Evolutionary conservation across 2,113 vertebrate species (phyloP).

Genomic region (Callospermophilus lateralis): DNA sequence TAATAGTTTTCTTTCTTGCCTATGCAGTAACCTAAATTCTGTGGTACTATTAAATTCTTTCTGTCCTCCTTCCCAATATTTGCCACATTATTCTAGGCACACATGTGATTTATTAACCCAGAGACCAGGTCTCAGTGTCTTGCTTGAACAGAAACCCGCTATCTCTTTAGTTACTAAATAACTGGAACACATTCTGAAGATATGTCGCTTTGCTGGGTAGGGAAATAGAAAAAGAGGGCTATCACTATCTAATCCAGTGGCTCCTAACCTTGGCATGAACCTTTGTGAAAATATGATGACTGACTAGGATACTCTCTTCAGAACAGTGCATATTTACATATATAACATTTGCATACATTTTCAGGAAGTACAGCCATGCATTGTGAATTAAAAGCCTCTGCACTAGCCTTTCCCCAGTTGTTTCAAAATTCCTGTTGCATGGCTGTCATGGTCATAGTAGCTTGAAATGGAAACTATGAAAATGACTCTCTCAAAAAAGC

Average conservation of each 20-base stretch:
- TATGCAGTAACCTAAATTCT: conserved; percentile 24
- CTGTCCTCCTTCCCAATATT: conserved; percentile 36
- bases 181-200: conserved; percentile 49
- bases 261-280: conserved; percentile 1
- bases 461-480: conserved; percentile 64
- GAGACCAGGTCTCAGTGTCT: conserved; percentile 50
- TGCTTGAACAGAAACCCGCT: conserved; percentile 51
- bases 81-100: conserved; percentile 52
- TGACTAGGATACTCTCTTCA: conserved; percentile 31
- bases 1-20: conserved; percentile 29
- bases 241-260: not conserved
- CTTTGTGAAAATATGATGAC: conserved; percentile 52
- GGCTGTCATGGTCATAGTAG: conserved; percentile 57
- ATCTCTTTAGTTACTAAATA: conserved; percentile 71
- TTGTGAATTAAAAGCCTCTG: conserved; percentile 53
- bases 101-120: conserved; percentile 66
- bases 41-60: conserved; percentile 11
- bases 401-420: conserved; percentile 19
- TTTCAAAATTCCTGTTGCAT: conserved; percentile 52
- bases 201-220: conserved; percentile 49
- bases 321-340: conserved; percentile 52
- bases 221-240: conserved; percentile 40
- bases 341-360: conserved; percentile 48
- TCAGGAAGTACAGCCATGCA: conserved; percentile 28
- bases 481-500: conserved; percentile 59